Evolutionary conservation across 2,113 vertebrate species (phyloP), one percentile per base, ranked within the genome.

Genomic region (Benitochromis conjunctus): DNA sequence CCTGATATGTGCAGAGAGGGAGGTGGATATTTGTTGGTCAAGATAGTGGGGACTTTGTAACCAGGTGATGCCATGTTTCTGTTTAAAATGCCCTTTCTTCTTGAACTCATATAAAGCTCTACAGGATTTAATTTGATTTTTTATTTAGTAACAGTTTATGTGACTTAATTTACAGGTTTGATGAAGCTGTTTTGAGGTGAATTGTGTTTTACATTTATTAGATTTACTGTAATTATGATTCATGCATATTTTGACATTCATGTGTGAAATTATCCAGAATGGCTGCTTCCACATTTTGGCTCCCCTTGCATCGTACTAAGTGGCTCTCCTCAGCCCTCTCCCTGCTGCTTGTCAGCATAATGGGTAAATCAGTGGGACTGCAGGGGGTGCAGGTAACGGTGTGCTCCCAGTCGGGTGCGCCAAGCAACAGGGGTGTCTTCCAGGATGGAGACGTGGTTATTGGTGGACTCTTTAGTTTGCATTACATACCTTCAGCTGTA

Each of bases 401-500:
- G n/a, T 96, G 94, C 87, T 88, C 85, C 26, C 81, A 60, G 14
- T 89, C 84, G 88, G 79, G 86, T 13, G 16, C n/a, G 5, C 19
- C 56, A 4, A 92, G 80, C 16, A 34, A 48, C 29, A 87, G 62
- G 21, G 88, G 90, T 95, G 66, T 16, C 90, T 95, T 69, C 26
- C 91, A 90, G 88, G 92, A 95, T 71, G 95, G 95, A 48, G 94
- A 96, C 19, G 86, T 96, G 57, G 81, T 96, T 41, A 89, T 96
- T 1, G 95, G 95, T 10, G 94, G 92, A 26, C 91, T 96, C 29
- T 94, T 96, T 81, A 92, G 79, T 58, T 43, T 96, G 4, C 66
- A 92, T 85, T 92, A 83, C 76, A 86, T 60, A 41, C 85, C 89
- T 34, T 56, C 89, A 21, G 38, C 53, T 24, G 24, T 86, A 16